Conservation (phyloP, 2,113 vertebrate genomes). For the Vulpes ferrilata region DNA sequence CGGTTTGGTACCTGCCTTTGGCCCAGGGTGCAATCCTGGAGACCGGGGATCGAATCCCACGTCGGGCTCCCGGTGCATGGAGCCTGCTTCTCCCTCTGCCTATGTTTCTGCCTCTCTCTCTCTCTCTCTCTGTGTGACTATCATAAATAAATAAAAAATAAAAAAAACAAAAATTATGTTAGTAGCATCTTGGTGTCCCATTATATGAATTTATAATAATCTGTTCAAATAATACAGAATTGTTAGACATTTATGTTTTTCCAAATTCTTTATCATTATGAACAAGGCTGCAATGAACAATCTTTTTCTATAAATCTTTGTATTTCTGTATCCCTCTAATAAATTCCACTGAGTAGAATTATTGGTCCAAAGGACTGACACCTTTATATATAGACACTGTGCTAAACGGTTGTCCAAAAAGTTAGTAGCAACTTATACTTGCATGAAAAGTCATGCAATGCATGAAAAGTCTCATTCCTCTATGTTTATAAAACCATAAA, state of each 20-base stretch:
- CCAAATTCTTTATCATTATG: neutral
- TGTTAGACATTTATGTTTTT: constrained; percentile 11
- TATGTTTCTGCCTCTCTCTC: too few relatives aligned
- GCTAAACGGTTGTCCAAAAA: constrained; percentile 33
- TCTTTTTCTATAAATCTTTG: neutral
- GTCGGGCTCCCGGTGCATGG: too few relatives aligned
- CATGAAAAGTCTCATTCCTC: neutral
- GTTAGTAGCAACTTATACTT: neutral
- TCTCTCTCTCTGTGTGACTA: too few relatives aligned
- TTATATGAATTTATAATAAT: constrained; percentile 33
- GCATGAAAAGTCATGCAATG: neutral
- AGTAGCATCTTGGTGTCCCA: neutral
- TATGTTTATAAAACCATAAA: constrained; percentile 6
- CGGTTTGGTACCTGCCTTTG: too few relatives aligned
- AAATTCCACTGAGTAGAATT: constrained; percentile 13
- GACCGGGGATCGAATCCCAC: too few relatives aligned
- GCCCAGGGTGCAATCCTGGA: too few relatives aligned
- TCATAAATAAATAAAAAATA: too few relatives aligned
- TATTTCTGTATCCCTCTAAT: neutral
- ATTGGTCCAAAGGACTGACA: neutral
- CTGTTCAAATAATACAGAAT: constrained; percentile 33
- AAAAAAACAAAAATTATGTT: neutral
- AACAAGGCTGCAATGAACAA: constrained; percentile 33
- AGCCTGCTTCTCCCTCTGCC: too few relatives aligned
- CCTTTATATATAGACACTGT: neutral